Conservation (phyloP, 2,113 vertebrate species). For the Mus spicilegus region DNA sequence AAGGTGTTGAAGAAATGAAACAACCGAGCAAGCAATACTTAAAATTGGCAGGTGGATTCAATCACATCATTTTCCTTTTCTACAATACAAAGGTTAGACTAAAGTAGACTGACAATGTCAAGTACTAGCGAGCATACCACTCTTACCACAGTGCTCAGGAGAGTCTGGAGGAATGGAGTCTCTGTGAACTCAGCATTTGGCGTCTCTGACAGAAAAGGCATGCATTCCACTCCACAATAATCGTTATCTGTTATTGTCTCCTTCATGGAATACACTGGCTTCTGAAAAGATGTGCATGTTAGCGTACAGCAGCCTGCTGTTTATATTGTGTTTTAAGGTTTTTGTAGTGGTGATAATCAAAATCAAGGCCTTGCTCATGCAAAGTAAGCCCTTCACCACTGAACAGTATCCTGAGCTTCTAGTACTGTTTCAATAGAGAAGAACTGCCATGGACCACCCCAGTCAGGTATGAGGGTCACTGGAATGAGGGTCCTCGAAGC, state of each 20-base stretch:
- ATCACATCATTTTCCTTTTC: background rate
- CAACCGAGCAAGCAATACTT: background rate
- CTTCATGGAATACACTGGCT: background rate
- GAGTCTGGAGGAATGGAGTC: background rate
- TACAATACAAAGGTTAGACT: background rate
- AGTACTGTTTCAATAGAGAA: background rate
- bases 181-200: background rate
- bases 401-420: background rate
- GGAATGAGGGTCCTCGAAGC: no score
- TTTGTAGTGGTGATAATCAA: background rate
- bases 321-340: background rate
- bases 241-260: no score
- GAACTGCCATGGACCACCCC: background rate
- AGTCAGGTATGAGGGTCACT: no score
- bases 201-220: background rate
- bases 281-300: background rate
- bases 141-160: background rate
- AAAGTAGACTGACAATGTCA: background rate
- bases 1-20: background rate
- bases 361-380: background rate
- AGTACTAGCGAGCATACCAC: background rate
- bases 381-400: background rate
- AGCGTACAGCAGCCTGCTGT: background rate
- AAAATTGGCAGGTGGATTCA: background rate
- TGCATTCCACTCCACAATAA: background rate